Conservation (phyloP, 2,797 vertebrate genomes). For the Eupleurogrammus muticus region DNA sequence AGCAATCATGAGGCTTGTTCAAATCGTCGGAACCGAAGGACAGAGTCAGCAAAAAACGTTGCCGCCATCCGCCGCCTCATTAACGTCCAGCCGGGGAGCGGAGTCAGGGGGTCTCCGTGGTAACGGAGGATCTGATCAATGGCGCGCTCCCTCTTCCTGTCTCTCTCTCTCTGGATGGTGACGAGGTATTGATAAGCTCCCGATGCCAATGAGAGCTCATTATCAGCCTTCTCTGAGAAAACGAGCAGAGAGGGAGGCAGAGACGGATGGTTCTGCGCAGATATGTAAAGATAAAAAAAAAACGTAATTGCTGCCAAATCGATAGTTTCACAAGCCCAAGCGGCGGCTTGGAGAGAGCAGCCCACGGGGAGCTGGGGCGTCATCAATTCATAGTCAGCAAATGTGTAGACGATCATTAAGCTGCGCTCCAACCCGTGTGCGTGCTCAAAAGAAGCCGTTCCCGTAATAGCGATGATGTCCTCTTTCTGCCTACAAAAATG, state of each 20-base stretch:
- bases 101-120: constrained; percentile 55
- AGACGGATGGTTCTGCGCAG: constrained; percentile 24
- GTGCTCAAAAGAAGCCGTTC: not conserved
- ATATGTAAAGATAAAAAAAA: constrained; percentile 44
- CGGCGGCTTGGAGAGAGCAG: constrained; percentile 10
- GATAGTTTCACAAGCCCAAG: constrained; percentile 38
- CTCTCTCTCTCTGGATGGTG: constrained; percentile 61
- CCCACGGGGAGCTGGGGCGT: not conserved
- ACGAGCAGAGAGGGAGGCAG: constrained; percentile 29
- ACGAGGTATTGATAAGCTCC: constrained; percentile 81
- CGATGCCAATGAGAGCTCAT: constrained; percentile 77
- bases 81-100: constrained; percentile 64
- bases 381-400: constrained; percentile 24
- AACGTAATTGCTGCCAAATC: constrained; percentile 33
- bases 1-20: constrained; percentile 73
- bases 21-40: constrained; percentile 62
- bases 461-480: not conserved
- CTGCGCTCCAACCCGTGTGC: constrained; percentile 13
- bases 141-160: constrained; percentile 60
- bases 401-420: constrained; percentile 23
- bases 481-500: constrained; percentile 5
- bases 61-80: constrained; percentile 65
- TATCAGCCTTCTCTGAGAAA: constrained; percentile 64
- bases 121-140: constrained; percentile 78
- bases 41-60: constrained; percentile 72